Conservation (phyloP, 2,113 vertebrate genomes). For the Regulus satrapa region DNA sequence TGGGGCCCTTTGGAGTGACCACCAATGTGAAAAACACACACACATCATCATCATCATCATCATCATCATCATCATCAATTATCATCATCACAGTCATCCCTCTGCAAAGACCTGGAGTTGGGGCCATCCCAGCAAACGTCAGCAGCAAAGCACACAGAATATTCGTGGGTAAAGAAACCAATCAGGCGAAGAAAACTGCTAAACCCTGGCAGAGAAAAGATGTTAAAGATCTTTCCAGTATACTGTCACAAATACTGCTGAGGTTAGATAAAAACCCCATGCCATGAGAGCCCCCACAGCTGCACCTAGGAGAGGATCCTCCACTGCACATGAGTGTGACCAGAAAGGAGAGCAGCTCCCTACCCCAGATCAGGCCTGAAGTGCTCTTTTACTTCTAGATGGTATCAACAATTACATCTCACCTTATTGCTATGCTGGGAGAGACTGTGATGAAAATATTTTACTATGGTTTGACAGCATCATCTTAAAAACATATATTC, state of each 20-base stretch:
- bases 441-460: background rate
- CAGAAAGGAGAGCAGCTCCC: background rate
- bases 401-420: background rate
- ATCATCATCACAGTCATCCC: background rate
- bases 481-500: background rate
- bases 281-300: background rate
- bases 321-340: background rate
- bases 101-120: no score
- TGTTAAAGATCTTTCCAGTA: background rate
- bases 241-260: background rate
- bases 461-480: background rate
- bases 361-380: background rate
- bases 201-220: background rate
- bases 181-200: background rate
- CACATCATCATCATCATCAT: background rate
- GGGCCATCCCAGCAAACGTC: background rate
- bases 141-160: accelerated
- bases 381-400: background rate
- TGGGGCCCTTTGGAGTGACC: background rate
- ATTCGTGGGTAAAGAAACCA: background rate
- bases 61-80: background rate
- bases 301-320: background rate
- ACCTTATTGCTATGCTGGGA: background rate
- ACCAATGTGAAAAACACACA: background rate
- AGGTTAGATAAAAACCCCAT: background rate